Evolutionary conservation across 2,888 invertebrate genomes (phyloP), one percentile per base, ranked within the genome.

Genomic region (Ischnus inquisitorius): DNA sequence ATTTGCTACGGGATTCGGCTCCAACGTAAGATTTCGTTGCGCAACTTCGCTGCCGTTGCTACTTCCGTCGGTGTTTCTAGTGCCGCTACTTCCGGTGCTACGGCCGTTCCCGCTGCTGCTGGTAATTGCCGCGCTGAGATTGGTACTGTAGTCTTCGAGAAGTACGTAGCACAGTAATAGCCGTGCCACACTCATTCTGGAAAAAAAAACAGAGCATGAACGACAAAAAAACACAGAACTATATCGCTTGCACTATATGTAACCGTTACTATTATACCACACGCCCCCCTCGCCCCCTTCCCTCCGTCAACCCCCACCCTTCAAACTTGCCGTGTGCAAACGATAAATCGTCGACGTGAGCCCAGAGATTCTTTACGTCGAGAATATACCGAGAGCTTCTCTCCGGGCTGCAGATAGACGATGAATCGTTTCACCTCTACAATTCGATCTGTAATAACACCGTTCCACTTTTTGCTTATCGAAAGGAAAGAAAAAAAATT

Each of bases 141-240:
- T 90, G 90, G 89, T 89, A 89, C 90, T 90, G 90, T 92, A 91
- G 88, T 91, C 91, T 90, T 91, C 90, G 89, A 92, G 91, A 90
- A 92, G 91, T 90, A 92, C 89, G 90, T 89, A 92, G 92, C 92
- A 92, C 90, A 92, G 89, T 91, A 92, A 92, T 90, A 92, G 89
- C 91, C 91, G 90, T 92, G 91, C 92, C 92, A 92, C 91, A 92
- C 91, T 91, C 92, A 92, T 92, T 90, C 92, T 92, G 88, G 54
- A 90, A 90, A 88, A 84, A 71, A 39, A 79, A 84, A 57, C 34
- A 39, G 82, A 57, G 60, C 43, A 12, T 25, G 51, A 62, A 64
- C 46, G 8, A 54, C 68, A 41, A 71, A 79, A 46, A 41, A 16
- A 48, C 2, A 51, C 34, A 65, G 22, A 14, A 14, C 54, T 12